Evolutionary conservation across 2,113 vertebrate genomes (phyloP).

Genomic region (Urocynchramus pylzowi): DNA sequence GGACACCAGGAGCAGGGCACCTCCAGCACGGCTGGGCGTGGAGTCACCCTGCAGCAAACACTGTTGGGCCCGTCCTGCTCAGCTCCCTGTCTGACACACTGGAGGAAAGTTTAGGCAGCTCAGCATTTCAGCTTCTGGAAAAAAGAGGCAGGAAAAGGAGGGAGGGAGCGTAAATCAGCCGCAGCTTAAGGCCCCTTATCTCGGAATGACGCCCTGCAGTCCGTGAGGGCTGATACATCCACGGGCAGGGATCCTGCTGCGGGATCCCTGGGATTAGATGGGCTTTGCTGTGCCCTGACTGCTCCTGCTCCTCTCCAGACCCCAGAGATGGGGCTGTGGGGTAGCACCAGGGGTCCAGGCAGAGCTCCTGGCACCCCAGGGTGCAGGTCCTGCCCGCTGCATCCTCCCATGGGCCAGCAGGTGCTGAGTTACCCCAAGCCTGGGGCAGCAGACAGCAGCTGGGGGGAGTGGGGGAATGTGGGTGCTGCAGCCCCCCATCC

Average conservation of each 20-base stretch:
- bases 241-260: background rate
- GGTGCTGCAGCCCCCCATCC: background rate
- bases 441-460: background rate
- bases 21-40: accelerated
- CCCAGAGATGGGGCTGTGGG: background rate
- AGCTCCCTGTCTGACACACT: background rate
- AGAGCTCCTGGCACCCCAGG: background rate
- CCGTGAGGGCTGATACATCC: background rate
- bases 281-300: background rate
- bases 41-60: background rate
- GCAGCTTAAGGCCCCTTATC: background rate
- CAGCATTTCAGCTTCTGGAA: background rate
- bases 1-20: background rate
- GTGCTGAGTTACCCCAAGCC: accelerated
- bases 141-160: background rate
- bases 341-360: accelerated
- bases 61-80: background rate
- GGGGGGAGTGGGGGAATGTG: background rate
- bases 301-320: background rate
- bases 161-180: background rate
- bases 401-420: background rate
- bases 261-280: background rate
- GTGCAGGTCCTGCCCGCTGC: accelerated
- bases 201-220: background rate
- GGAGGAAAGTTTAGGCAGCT: background rate